Percentiles rank a stretch among this genome's conserved stretches.
Evolutionary conservation across 1,140 invertebrate genomes (phyloP).

Genomic region (Eciton burchellii): DNA sequence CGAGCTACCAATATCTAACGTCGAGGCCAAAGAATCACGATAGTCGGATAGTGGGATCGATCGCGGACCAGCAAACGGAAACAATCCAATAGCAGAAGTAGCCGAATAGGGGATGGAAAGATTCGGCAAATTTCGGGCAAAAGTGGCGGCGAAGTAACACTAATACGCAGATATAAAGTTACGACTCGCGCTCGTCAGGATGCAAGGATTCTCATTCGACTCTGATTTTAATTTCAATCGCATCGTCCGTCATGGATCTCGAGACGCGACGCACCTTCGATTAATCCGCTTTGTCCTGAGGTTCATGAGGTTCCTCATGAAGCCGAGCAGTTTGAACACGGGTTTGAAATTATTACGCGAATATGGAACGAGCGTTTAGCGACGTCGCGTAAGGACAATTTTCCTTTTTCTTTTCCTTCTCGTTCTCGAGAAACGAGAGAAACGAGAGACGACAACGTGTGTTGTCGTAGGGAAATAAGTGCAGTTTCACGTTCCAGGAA

Average conservation of each 20-base stretch:
- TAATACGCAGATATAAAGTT: constrained; percentile 38
- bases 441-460: background rate
- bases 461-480: constrained; percentile 40
- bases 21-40: constrained; percentile 66
- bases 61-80: constrained; percentile 45
- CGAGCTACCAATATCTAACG: constrained; percentile 61
- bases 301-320: too few relatives aligned
- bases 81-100: constrained; percentile 62
- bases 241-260: background rate
- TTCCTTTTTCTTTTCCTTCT: too few relatives aligned
- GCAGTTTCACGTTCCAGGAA: constrained; percentile 46
- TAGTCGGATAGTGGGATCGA: constrained; percentile 60
- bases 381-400: constrained; percentile 26
- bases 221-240: too few relatives aligned
- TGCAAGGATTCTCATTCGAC: background rate
- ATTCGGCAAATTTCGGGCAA: constrained; percentile 29
- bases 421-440: too few relatives aligned
- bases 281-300: background rate
- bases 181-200: background rate
- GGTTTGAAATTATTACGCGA: constrained; percentile 38
- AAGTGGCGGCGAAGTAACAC: background rate
- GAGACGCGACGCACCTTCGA: background rate
- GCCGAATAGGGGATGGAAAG: constrained; percentile 42
- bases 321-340: background rate
- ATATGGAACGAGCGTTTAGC: constrained; percentile 49